Percentiles rank a stretch among this genome's conserved stretches.
phyloP scores from a whole-genome alignment of 2,888 invertebrate genomes.

The Drosophila lutescens region DNA sequence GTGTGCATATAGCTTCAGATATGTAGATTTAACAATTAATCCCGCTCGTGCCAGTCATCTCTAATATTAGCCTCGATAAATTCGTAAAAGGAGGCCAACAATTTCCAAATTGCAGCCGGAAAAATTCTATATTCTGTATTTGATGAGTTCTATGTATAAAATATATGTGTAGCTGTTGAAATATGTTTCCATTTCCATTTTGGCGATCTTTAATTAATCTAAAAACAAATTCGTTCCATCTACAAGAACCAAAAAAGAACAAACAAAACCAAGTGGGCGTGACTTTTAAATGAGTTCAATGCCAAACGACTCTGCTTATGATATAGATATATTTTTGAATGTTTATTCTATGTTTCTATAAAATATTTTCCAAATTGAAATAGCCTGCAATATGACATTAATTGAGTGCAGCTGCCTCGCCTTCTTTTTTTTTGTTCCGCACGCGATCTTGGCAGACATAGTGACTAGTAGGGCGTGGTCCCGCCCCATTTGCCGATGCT shows the following conservation, averaged over 20 bases:
- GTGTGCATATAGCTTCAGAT: slow-evolving; percentile 16
- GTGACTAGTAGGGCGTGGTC: slow-evolving; percentile 24
- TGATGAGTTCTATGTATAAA: slow-evolving; percentile 1
- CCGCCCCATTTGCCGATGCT: slow-evolving; percentile 7
- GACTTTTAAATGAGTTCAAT: slow-evolving; percentile 37
- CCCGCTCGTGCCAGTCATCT: slow-evolving; percentile 47
- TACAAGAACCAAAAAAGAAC: neutral
- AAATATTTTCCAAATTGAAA: slow-evolving; percentile 41
- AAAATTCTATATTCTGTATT: slow-evolving; percentile 20
- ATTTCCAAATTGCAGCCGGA: slow-evolving; percentile 43
- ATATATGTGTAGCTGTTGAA: slow-evolving; percentile 1
- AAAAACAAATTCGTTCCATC: slow-evolving; percentile 11
- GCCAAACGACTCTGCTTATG: slow-evolving; percentile 19
- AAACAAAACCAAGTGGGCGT: slow-evolving; percentile 19
- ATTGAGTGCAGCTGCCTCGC: slow-evolving; percentile 67
- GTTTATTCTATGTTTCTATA: slow-evolving; percentile 1
- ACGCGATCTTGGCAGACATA: slow-evolving; percentile 67
- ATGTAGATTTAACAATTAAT: slow-evolving; percentile 63
- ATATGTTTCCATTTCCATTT: slow-evolving; percentile 32
- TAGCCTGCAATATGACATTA: slow-evolving; percentile 63
- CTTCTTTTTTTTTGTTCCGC: slow-evolving; percentile 11
- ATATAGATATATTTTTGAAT: slow-evolving; percentile 13
- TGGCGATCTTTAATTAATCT: slow-evolving; percentile 38
- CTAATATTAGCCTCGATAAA: slow-evolving; percentile 66
- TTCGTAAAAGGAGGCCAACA: slow-evolving; percentile 49